Conservation (phyloP, 2,797 vertebrate genomes). For the Melanotaenia trifasciata region DNA sequence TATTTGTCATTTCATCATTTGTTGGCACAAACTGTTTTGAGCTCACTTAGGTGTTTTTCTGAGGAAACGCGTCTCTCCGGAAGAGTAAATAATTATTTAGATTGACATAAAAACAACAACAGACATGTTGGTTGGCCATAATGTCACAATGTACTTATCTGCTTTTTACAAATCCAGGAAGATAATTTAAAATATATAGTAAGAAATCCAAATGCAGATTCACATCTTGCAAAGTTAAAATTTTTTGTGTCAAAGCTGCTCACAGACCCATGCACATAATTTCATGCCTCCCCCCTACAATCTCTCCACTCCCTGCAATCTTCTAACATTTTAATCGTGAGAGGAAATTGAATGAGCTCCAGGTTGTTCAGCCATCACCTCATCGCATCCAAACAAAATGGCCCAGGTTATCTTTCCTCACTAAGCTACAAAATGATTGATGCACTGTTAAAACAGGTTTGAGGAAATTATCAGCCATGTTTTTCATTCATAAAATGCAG, state of each 20-base stretch:
- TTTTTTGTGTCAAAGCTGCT: neutral
- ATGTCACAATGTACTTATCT: neutral
- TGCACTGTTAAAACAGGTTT: neutral
- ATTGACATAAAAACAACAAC: neutral
- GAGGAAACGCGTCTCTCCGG: slow-evolving; percentile 2
- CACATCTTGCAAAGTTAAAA: slow-evolving; percentile 11
- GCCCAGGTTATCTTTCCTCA: slow-evolving; percentile 25
- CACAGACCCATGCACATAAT: slow-evolving; percentile 17
- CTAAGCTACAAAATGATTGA: slow-evolving; percentile 35
- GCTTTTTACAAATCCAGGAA: neutral
- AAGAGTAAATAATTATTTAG: neutral
- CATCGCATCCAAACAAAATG: slow-evolving; percentile 25
- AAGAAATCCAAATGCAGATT: slow-evolving; percentile 37
- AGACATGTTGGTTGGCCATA: neutral
- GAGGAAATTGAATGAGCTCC: slow-evolving; percentile 60
- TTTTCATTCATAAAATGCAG: neutral
- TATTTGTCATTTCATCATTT: neutral
- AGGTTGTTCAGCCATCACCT: slow-evolving; percentile 26
- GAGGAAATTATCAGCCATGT: neutral
- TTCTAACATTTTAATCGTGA: slow-evolving; percentile 42
- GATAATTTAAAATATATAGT: slow-evolving; percentile 51
- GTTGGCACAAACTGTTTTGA: neutral
- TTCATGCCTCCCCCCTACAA: slow-evolving; percentile 42
- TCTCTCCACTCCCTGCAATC: slow-evolving; percentile 22
- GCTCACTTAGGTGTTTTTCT: neutral